These are phyloP conservation scores for Protaetia brevitarsis DNA, from an alignment of 1,140 invertebrate genomes.

Conservation along the genomic window DNA sequence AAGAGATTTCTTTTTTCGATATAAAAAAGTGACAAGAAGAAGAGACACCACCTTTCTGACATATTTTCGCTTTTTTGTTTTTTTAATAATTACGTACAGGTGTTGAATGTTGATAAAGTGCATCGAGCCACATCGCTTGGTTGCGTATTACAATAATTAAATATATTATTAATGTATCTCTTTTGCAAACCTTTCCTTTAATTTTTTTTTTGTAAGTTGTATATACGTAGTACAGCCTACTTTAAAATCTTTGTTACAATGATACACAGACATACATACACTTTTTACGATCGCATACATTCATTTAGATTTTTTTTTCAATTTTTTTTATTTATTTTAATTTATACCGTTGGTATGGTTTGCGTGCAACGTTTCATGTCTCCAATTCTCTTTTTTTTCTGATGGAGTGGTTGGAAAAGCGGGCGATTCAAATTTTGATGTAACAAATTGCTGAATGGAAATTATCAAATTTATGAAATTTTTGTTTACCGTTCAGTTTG, in stretches of 20 bases:
- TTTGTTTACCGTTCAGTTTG: no score
- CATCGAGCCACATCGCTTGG: neutral
- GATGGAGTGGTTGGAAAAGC: no score
- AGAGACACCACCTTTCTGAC: no score
- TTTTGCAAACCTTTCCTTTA: slow-evolving; percentile 1
- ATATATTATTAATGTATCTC: slow-evolving; percentile 27
- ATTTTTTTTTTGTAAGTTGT: slow-evolving; percentile 26
- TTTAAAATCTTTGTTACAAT: slow-evolving; percentile 34
- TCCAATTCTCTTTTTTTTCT: neutral
- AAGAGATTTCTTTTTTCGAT: no score
- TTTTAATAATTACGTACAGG: no score
- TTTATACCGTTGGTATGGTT: neutral
- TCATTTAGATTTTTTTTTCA: neutral
- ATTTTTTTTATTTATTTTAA: neutral
- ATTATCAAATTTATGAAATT: no score
- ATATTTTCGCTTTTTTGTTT: no score
- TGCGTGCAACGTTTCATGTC: no score
- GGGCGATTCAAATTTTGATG: no score
- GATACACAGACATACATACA: slow-evolving; percentile 24
- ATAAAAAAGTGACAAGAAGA: no score
- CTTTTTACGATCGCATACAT: slow-evolving; percentile 9
- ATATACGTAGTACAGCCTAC: slow-evolving; percentile 34
- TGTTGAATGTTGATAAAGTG: no score
- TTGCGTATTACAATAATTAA: slow-evolving; percentile 23
- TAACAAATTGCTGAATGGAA: no score